Evolutionary conservation across 1,140 invertebrate genomes (phyloP).

Genomic region (Agrypnia vestita): DNA sequence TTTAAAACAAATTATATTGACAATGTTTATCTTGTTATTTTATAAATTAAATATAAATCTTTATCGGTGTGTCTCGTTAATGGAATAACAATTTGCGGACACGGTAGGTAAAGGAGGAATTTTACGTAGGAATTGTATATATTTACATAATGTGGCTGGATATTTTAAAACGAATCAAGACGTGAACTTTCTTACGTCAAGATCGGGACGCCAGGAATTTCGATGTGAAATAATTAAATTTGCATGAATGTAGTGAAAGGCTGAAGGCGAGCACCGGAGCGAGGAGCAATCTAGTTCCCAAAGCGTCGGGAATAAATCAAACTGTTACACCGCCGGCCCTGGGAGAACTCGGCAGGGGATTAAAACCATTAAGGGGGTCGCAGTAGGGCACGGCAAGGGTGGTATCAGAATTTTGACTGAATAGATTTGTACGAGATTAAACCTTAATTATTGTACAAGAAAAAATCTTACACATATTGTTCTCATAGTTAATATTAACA

Average conservation of each 20-base stretch:
- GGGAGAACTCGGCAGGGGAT: not conserved
- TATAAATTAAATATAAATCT: slow-evolving; percentile 28
- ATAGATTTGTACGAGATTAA: too few species aligned
- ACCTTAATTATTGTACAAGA: too few species aligned
- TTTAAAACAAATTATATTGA: slow-evolving; percentile 35
- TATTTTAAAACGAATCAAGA: too few species aligned
- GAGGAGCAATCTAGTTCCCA: slow-evolving; percentile 12
- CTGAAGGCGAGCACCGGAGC: not conserved
- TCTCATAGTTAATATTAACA: too few species aligned
- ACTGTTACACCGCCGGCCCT: slow-evolving; percentile 5
- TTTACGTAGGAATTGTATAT: not conserved
- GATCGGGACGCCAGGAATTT: too few species aligned
- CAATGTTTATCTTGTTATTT: slow-evolving; percentile 30
- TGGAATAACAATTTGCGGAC: not conserved
- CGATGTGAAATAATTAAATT: not conserved
- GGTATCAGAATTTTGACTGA: not conserved
- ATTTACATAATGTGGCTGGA: too few species aligned
- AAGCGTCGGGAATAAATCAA: slow-evolving; percentile 27
- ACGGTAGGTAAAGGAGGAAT: not conserved
- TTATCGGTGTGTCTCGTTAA: slow-evolving; percentile 6
- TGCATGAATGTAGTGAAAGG: not conserved
- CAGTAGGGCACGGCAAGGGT: not conserved
- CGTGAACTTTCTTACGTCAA: too few species aligned
- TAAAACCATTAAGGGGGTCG: slow-evolving; percentile 27
- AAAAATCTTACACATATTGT: too few species aligned